Conservation (phyloP, 2,797 vertebrate species). For the Novumbra hubbsi region DNA sequence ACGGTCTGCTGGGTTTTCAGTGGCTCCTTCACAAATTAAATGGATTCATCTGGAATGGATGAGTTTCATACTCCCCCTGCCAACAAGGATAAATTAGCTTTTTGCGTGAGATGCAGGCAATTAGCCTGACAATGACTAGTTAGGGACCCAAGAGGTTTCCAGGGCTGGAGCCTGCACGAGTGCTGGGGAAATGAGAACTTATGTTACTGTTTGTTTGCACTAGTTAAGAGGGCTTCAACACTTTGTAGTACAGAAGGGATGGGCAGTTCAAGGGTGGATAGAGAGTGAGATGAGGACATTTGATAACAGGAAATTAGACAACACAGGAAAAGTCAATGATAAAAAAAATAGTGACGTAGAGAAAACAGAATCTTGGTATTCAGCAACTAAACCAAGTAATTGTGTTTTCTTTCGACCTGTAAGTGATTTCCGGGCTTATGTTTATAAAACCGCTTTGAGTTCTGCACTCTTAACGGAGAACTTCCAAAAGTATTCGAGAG, state of each 20-base stretch:
- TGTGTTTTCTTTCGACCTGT: neutral
- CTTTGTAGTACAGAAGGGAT: neutral
- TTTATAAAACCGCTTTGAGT: no score
- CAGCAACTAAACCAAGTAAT: neutral
- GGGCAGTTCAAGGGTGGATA: neutral
- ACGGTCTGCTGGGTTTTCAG: slow-evolving; percentile 17
- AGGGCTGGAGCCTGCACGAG: slow-evolving; percentile 5
- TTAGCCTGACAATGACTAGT: slow-evolving; percentile 19
- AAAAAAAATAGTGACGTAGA: neutral
- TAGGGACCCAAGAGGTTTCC: neutral
- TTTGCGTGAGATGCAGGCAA: slow-evolving; percentile 19
- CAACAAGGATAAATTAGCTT: slow-evolving; percentile 14
- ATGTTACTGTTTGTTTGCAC: neutral
- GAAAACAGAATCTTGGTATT: neutral
- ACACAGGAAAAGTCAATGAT: neutral
- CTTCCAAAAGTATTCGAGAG: no score
- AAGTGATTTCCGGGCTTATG: neutral
- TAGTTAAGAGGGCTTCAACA: no score
- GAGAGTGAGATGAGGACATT: neutral
- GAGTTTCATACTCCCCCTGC: slow-evolving; percentile 7
- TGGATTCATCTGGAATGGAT: slow-evolving; percentile 37
- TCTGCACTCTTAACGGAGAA: no score
- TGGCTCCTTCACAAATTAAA: slow-evolving; percentile 21
- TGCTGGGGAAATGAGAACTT: neutral
- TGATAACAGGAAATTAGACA: neutral